Conservation (phyloP, 2,888 invertebrate species). For the Frankliniella intonsa region DNA sequence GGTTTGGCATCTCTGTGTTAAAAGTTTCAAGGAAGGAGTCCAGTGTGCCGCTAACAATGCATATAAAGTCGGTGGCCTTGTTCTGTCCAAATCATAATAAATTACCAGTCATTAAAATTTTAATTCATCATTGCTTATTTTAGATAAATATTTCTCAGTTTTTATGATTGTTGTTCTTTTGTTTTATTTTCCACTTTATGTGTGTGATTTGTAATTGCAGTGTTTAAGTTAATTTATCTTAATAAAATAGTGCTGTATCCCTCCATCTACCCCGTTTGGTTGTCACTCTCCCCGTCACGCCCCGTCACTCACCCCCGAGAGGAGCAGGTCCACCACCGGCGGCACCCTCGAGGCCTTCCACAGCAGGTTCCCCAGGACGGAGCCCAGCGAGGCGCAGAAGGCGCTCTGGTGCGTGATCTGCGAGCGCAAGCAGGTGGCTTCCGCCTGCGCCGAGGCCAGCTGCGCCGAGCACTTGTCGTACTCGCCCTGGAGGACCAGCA, state of each 20-base stretch:
- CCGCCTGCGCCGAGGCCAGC: slow-evolving; percentile 39
- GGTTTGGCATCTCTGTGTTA: slow-evolving; percentile 42
- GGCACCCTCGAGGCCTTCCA: slow-evolving; percentile 46
- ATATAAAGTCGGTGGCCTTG: slow-evolving; percentile 44
- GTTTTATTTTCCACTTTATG: not conserved
- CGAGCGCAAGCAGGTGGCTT: slow-evolving; percentile 39
- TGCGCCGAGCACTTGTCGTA: slow-evolving; percentile 41
- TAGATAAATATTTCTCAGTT: not conserved
- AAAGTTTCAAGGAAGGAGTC: slow-evolving; percentile 46
- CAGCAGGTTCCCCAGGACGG: slow-evolving; percentile 45
- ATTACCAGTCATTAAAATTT: not conserved
- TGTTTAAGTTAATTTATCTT: not conserved
- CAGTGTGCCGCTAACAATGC: slow-evolving; percentile 45
- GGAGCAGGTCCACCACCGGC: slow-evolving; percentile 43
- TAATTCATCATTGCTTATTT: not conserved
- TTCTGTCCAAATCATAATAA: slow-evolving; percentile 40
- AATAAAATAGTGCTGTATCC: not conserved
- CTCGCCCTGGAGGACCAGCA: slow-evolving; percentile 39
- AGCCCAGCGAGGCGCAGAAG: slow-evolving; percentile 46
- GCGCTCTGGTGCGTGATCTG: slow-evolving; percentile 44
- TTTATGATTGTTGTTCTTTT: not conserved
- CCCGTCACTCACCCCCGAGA: slow-evolving; percentile 42
- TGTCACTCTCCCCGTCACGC: not conserved
- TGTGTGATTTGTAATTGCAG: not conserved
- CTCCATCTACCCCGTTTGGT: not conserved